phyloP scores from a whole-genome alignment of 2,113 vertebrate species.

The Gallinago media region DNA sequence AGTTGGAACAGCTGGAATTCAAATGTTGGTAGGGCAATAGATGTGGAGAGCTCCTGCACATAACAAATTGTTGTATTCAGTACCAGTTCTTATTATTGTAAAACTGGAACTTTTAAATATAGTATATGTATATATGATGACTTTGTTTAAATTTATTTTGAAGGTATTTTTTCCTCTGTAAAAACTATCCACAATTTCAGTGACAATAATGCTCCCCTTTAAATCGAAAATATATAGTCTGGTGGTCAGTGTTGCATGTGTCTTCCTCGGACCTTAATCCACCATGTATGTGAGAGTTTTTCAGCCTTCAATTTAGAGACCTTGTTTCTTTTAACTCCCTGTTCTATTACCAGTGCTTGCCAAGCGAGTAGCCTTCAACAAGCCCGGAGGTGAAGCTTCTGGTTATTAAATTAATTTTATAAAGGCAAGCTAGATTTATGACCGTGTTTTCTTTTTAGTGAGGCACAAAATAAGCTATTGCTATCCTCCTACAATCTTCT shows the following conservation, averaged over 20 bases:
- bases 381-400: neutral
- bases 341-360: neutral
- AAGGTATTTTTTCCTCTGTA: neutral
- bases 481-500: neutral
- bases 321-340: neutral
- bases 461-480: neutral
- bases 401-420: neutral
- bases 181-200: neutral
- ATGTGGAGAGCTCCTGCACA: neutral
- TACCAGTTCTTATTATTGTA: neutral
- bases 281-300: neutral
- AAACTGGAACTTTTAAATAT: neutral
- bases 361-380: neutral
- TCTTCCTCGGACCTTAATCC: neutral
- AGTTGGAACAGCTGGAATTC: neutral
- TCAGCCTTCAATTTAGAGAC: accelerated
- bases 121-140: neutral
- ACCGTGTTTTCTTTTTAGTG: neutral
- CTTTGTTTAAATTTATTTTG: neutral
- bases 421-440: neutral
- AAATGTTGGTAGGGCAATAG: accelerated
- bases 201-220: neutral
- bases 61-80: neutral
- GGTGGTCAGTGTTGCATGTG: accelerated
- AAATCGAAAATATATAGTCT: neutral